Base-by-base conservation (phyloP, 2,113 vertebrate species). In the Platichthys stellatus region DNA sequence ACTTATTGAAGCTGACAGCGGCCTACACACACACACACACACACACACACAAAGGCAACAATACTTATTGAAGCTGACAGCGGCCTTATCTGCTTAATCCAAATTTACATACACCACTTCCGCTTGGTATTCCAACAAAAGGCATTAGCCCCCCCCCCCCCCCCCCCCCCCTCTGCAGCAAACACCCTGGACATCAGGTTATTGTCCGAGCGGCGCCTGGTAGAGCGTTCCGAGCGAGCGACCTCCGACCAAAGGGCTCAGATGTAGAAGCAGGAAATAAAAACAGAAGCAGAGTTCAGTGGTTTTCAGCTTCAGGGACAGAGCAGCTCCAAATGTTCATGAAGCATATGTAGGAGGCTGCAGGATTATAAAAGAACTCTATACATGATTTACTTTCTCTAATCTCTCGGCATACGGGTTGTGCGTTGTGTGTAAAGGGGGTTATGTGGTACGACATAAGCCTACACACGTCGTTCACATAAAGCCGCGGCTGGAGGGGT, bases 31-130 rank as follows among this genome's bases (percentile, higher is more conserved):
- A 14, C 62, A 11, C 56, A 64, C 17, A 43, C 54, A 63, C n/a
- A 24, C 63, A 5, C 63, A 59, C 78, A 78, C 91, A 88, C 88
- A 90, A 88, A 80, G 72, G 88, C 68, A 87, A 92, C 90, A 90
- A 89, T 92, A 74, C 84, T 77, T 89, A 92, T 91, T 92, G 84
- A 84, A 77, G 83, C 78, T 86, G 92, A 88, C 82, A 69, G 86
- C 73, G 83, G 80, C 83, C 86, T 92, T 89, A 92, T 92, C 90
- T 61, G 74, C 87, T 86, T 94, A 92, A 93, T 94, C 90, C 92
- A 88, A 76, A 94, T 94, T 94, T 93, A 92, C 93, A 94, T 92
- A 90, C 79, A 87, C 74, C 79, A 90, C 88, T 90, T 91, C 91
- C 84, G 86, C 87, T 90, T 80, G 84, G 83, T 89, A 79, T 90